Percentiles rank a stretch among this genome's conserved stretches.
phyloP scores from a whole-genome alignment of 30 jellyfish, hydroid and myxozoan species.

The Mastigias papua region DNA sequence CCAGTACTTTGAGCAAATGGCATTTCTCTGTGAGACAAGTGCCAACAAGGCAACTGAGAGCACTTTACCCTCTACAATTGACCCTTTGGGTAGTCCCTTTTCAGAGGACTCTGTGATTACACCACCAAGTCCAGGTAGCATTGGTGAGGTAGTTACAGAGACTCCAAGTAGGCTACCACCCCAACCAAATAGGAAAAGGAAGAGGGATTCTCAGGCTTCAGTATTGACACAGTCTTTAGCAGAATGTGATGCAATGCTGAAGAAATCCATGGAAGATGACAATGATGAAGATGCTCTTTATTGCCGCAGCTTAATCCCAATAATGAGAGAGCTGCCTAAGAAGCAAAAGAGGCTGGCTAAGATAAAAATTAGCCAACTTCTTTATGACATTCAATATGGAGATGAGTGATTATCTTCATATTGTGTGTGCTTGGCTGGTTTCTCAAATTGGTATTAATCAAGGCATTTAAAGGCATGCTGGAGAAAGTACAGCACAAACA shows the following conservation, averaged over 20 bases:
- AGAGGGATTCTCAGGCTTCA: background rate
- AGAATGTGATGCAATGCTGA: conserved; percentile 1
- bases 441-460: background rate
- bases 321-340: conserved; percentile 18
- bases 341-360: conserved; percentile 13
- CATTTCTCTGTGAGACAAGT: conserved; percentile 39
- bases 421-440: background rate
- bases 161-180: background rate
- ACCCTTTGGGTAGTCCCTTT: conserved; percentile 21
- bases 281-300: conserved; percentile 14
- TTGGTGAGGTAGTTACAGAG: conserved; percentile 9
- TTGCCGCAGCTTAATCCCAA: conserved; percentile 23
- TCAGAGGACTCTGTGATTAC: conserved; percentile 23
- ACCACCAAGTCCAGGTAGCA: conserved; percentile 18
- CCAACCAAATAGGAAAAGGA: conserved; percentile 6
- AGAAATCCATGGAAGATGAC: conserved; percentile 7
- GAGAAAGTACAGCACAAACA: background rate
- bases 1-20: conserved; percentile 50
- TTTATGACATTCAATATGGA: conserved; percentile 11
- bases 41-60: conserved; percentile 56
- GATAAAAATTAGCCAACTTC: conserved; percentile 18
- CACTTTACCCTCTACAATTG: conserved; percentile 3
- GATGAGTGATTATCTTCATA: background rate
- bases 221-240: conserved; percentile 14
- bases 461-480: background rate